These are phyloP conservation scores for Macroglossus sobrinus DNA, from an alignment of 2,113 vertebrate species.

Conservation along the genomic window DNA sequence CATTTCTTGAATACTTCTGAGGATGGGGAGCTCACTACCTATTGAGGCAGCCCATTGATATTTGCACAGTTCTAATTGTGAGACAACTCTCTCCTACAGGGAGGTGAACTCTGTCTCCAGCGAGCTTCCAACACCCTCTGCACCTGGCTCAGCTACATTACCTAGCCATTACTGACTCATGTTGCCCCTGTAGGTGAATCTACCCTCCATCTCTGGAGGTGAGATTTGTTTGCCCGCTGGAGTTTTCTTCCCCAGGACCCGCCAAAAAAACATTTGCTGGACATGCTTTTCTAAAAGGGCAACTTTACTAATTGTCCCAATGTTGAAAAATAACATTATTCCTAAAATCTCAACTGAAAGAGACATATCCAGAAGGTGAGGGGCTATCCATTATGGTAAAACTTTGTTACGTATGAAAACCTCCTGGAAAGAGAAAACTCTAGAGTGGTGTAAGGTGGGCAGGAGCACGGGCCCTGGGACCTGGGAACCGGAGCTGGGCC, in stretches of 20 bases:
- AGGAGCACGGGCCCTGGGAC: background rate
- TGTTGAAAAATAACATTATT: background rate
- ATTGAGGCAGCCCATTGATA: background rate
- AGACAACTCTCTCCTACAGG: background rate
- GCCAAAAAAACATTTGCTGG: background rate
- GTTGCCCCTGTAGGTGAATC: no score
- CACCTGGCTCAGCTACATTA: background rate
- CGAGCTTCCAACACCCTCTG: background rate
- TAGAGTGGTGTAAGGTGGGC: rapidly evolving
- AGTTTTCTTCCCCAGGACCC: background rate
- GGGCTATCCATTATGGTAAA: background rate
- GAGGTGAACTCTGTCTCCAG: background rate
- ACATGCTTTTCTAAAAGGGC: background rate
- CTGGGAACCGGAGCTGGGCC: background rate
- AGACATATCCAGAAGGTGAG: background rate
- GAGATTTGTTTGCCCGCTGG: background rate
- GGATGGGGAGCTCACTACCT: background rate
- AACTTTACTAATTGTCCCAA: background rate
- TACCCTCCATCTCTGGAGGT: background rate
- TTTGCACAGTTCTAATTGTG: background rate
- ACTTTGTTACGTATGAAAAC: background rate
- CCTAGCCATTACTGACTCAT: background rate
- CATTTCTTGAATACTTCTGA: background rate
- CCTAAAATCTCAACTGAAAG: background rate
- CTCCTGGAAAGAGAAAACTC: background rate